Evolutionary conservation across 2,797 vertebrate species (phyloP).

Genomic region (Sparus aurata): DNA sequence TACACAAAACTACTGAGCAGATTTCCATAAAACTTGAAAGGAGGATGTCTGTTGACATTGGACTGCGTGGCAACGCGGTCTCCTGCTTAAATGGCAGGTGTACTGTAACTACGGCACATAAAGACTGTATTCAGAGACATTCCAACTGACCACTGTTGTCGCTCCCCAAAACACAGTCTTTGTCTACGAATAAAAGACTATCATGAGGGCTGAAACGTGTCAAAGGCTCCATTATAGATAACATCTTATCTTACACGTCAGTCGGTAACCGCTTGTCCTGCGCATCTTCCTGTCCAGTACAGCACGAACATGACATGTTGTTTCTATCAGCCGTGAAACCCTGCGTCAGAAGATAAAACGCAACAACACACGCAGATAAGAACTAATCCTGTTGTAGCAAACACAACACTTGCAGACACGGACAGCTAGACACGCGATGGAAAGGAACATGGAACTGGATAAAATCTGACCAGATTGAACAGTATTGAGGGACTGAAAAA

Average conservation of each 20-base stretch:
- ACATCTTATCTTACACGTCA: slow-evolving; percentile 26
- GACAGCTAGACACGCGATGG: background rate
- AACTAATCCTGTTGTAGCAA: slow-evolving; percentile 11
- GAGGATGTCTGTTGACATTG: no score
- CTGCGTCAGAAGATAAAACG: slow-evolving; percentile 54
- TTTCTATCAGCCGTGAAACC: slow-evolving; percentile 17
- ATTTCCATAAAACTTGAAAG: no score
- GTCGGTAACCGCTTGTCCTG: slow-evolving; percentile 11
- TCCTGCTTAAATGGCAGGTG: slow-evolving; percentile 10
- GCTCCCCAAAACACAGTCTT: slow-evolving; percentile 44
- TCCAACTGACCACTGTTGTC: slow-evolving; percentile 27
- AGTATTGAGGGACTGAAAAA: slow-evolving; percentile 5
- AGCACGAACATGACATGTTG: slow-evolving; percentile 23
- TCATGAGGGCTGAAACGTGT: slow-evolving; percentile 10
- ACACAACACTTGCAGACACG: background rate
- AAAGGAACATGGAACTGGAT: slow-evolving; percentile 5
- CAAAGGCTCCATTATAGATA: slow-evolving; percentile 3
- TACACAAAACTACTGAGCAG: no score
- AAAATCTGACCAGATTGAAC: slow-evolving; percentile 18
- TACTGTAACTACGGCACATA: slow-evolving; percentile 30
- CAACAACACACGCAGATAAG: slow-evolving; percentile 35
- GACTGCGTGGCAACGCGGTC: slow-evolving; percentile 4
- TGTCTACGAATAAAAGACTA: slow-evolving; percentile 35
- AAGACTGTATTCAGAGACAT: slow-evolving; percentile 37
- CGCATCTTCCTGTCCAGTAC: slow-evolving; percentile 16